phyloP scores from a whole-genome alignment of 2,888 invertebrate species.

The Strigamia maritima region DNA sequence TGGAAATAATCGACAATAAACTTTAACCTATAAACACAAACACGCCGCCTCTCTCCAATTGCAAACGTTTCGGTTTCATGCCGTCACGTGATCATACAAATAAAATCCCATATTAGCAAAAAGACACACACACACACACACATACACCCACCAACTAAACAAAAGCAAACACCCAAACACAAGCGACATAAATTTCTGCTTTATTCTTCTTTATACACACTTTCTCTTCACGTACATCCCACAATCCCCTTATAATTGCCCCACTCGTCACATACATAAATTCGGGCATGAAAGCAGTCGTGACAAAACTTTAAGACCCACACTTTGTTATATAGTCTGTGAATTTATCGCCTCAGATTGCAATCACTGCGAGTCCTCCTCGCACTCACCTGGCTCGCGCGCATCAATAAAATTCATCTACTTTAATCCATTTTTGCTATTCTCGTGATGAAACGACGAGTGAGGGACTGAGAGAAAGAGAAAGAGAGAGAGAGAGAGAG shows the following conservation, averaged over 20 bases:
- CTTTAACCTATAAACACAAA: neutral
- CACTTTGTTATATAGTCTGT: neutral
- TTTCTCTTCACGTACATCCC: constrained; percentile 26
- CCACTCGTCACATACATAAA: constrained; percentile 14
- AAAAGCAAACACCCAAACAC: constrained; percentile 1
- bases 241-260: constrained; percentile 32
- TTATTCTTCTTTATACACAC: constrained; percentile 26
- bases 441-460: neutral
- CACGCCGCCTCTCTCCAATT: neutral
- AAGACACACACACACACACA: neutral
- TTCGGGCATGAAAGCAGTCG: neutral
- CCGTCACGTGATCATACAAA: neutral
- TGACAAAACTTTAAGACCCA: constrained; percentile 25
- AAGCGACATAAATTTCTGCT: constrained; percentile 5
- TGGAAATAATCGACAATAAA: constrained; percentile 17
- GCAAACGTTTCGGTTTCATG: neutral
- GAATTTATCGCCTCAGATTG: neutral
- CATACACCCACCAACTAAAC: neutral
- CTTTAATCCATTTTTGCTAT: constrained; percentile 27
- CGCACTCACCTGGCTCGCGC: neutral
- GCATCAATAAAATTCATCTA: constrained; percentile 20
- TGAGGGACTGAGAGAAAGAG: neutral
- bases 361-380: neutral
- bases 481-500: neutral
- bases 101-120: constrained; percentile 1